Evolutionary conservation across 2,113 vertebrate genomes (phyloP), one percentile per base, ranked within the genome.

Genomic region (Coreoperca whiteheadi): DNA sequence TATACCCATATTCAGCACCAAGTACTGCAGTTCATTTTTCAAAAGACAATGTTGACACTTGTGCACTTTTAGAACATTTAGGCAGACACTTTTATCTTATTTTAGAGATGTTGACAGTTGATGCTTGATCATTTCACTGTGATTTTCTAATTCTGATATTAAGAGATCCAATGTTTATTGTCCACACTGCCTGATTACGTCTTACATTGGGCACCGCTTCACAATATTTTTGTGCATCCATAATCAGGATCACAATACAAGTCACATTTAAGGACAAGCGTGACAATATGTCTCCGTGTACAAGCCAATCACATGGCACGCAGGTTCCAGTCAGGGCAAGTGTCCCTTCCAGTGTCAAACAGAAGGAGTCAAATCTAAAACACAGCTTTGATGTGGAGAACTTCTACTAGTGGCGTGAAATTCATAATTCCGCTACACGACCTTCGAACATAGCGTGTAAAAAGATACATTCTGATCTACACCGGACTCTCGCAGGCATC

Each of bases 1-100:
- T 34, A 53, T 3, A 53, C 54, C 76, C 46, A 77, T 7, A 6
- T 65, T 70, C 56, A 50, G 18, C 63, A 68, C n/a, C 28, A 61
- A 67, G 37, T 21, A n/a, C 18, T 53, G 43, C 46, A 71, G 65
- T 18, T 64, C n/a, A 39, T 63, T 37, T 56, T 50, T 80, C n/a
- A 74, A 69, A n/a, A 46, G 64, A 68, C 63, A 30, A 6, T 10
- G 48, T 20, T 25, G 23, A 75, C 30, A 1, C 11, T 37, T 39
- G 14, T 3, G 39, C 11, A 25, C 34, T 50, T 56, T 51, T 21
- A n/a, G n/a, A n/a, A n/a, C n/a, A n/a, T n/a, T n/a, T n/a, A n/a
- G n/a, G n/a, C n/a, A n/a, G n/a, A n/a, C n/a, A n/a, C n/a, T n/a
- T n/a, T n/a, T n/a, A n/a, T n/a, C n/a, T n/a, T n/a, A n/a, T n/a